Evolutionary conservation across 1,140 invertebrate species (phyloP), one percentile per base, ranked within the genome.

Genomic region (Lordiphosa clarofinis): DNA sequence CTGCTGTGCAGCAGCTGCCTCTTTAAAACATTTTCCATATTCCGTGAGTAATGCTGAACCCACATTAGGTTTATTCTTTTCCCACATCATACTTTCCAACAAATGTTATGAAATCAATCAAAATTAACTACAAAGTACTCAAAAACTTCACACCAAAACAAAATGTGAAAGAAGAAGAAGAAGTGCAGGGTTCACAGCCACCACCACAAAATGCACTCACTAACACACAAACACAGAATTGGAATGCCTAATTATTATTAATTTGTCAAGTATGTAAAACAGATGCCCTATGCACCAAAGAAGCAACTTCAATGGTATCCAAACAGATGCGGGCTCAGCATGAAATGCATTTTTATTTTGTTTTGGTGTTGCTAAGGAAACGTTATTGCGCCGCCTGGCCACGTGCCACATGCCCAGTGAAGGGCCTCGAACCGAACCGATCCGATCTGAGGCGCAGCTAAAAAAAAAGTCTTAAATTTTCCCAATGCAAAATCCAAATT

Each of bases 201-300:
- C 21, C 21, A 31, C 19, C 57, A 67, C 36, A 46, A 52, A 52
- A 40, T 63, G 60, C 47, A 50, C 43, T 48, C 49, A 61, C 47
- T 48, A 52, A 38, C 36, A 35, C 37, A 38, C 21, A 53, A 52
- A 56, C 56, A 54, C 19, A 24, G 15, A 31, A 67, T 53, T 56
- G 74, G 49, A 58, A 56, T 74, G 65, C 56, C 76, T 82, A 82
- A 81, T 82, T 81, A 76, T 82, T 81, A 82, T 82, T 68, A 82
- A 82, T 81, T 81, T 81, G 76, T 81, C 76, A 82, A 82, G 78
- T 82, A 76, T 82, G 72, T 76, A 82, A 84, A 84, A 84, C 78
- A 82, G 78, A 82, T 82, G 76, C 76, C 68, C 63, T 40, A 38
- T 61, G 54, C 53, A 56, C 61, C 46, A 52, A 44, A 53, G 71